phyloP scores from a whole-genome alignment of 30 jellyfish, hydroid and myxozoan species.

The Catostylus mosaicus region DNA sequence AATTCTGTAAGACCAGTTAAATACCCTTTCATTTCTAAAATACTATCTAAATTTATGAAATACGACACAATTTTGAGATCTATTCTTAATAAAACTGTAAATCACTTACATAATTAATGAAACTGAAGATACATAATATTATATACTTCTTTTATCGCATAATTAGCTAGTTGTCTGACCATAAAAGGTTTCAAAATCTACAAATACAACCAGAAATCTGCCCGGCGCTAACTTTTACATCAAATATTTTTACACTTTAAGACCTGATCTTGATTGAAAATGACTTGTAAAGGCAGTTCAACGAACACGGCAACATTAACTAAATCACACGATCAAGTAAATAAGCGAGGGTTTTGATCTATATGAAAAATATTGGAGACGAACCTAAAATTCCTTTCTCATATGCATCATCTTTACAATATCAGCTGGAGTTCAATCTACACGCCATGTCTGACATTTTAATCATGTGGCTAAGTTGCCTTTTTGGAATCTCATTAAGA shows the following conservation, averaged over 20 bases:
- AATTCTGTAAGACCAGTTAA: slow-evolving; percentile 28
- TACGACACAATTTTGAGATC: slow-evolving; percentile 73
- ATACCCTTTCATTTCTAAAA: slow-evolving; percentile 63
- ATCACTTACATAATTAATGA: slow-evolving; percentile 54
- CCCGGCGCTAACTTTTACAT: slow-evolving; percentile 26
- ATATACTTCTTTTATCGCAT: slow-evolving; percentile 33
- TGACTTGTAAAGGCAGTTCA: background rate
- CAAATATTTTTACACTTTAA: slow-evolving; percentile 18
- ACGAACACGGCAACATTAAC: slow-evolving; percentile 8
- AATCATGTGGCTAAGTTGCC: no score
- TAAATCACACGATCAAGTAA: background rate
- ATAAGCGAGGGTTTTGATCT: background rate
- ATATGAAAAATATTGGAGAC: no score
- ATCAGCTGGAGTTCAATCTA: no score
- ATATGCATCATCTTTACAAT: no score
- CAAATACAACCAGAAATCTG: slow-evolving; percentile 17
- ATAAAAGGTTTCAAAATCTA: slow-evolving; percentile 37
- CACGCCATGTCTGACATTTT: no score
- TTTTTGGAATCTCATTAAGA: no score
- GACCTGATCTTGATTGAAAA: slow-evolving; percentile 3
- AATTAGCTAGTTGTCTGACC: slow-evolving; percentile 34
- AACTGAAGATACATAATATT: slow-evolving; percentile 43
- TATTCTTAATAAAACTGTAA: slow-evolving; percentile 56
- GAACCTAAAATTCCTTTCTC: no score
- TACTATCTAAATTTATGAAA: slow-evolving; percentile 64